Evolutionary conservation across 2,113 vertebrate genomes (phyloP).

Genomic region (Phrynosoma platyrhinos): DNA sequence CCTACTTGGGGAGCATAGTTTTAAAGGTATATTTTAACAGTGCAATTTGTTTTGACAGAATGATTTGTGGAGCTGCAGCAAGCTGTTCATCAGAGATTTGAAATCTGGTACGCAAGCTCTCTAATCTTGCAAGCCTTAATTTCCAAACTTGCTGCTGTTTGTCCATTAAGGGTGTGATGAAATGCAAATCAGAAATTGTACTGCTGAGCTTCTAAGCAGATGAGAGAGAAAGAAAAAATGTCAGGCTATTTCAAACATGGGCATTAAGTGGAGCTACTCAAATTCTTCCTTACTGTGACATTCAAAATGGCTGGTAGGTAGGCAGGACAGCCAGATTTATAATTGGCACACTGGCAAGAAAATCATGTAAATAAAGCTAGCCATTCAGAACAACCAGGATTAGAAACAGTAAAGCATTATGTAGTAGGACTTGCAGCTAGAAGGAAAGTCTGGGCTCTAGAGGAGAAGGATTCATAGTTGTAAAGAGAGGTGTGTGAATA

Average conservation of each 20-base stretch:
- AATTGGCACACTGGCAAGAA: background rate
- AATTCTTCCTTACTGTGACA: slow-evolving; percentile 43
- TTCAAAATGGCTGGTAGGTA: slow-evolving; percentile 15
- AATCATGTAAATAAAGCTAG: background rate
- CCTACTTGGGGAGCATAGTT: slow-evolving; percentile 61
- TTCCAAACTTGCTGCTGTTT: slow-evolving; percentile 42
- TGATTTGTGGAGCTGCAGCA: slow-evolving; percentile 73
- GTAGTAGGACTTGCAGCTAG: background rate
- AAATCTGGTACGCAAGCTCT: slow-evolving; percentile 59
- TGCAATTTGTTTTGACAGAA: slow-evolving; percentile 69
- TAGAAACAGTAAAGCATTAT: background rate
- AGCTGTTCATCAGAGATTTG: slow-evolving; percentile 67
- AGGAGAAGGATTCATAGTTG: background rate
- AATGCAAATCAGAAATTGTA: slow-evolving; percentile 59
- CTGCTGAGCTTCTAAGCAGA: slow-evolving; percentile 50
- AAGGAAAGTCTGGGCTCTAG: background rate
- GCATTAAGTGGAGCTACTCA: slow-evolving; percentile 42
- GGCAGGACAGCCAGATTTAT: background rate
- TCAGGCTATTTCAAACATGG: slow-evolving; percentile 26
- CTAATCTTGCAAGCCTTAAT: slow-evolving; percentile 66
- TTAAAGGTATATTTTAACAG: slow-evolving; percentile 69
- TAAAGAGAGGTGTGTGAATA: background rate
- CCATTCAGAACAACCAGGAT: background rate
- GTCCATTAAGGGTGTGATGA: slow-evolving; percentile 58
- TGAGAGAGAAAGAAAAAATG: slow-evolving; percentile 26